Percentiles rank a stretch among this genome's conserved stretches.
phyloP scores from a whole-genome alignment of 2,888 invertebrate species.

The Chelonus formosanus region DNA sequence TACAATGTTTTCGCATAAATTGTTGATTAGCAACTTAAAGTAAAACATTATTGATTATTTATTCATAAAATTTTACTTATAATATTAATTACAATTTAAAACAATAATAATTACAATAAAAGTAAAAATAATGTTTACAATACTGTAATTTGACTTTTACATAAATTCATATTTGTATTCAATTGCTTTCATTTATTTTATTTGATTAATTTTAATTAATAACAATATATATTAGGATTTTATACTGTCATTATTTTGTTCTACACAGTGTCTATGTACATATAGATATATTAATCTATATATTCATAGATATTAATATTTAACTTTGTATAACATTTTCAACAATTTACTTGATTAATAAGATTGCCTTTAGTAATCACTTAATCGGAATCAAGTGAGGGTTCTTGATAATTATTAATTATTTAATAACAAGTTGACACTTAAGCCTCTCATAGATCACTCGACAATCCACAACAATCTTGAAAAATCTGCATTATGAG shows the following conservation, averaged over 20 bases:
- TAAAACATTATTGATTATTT: constrained; percentile 42
- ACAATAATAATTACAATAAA: constrained; percentile 41
- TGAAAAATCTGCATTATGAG: constrained; percentile 24
- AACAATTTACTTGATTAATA: constrained; percentile 38
- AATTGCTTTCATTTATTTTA: constrained; percentile 37
- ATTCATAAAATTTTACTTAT: constrained; percentile 35
- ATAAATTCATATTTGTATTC: constrained; percentile 34
- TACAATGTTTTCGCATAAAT: constrained; percentile 27
- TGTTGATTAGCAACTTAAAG: constrained; percentile 48
- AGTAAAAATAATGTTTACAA: constrained; percentile 49
- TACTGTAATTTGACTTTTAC: constrained; percentile 48
- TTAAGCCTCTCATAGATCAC: constrained; percentile 19
- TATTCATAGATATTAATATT: constrained; percentile 36
- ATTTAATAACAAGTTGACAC: constrained; percentile 3
- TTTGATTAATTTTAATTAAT: constrained; percentile 35
- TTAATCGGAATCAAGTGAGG: constrained; percentile 32
- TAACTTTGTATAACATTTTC: constrained; percentile 36
- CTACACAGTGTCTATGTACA: constrained; percentile 40
- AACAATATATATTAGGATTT: constrained; percentile 39
- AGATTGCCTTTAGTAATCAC: constrained; percentile 24
- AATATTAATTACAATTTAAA: constrained; percentile 38
- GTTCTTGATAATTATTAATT: not conserved
- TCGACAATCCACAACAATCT: constrained; percentile 13
- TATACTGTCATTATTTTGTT: constrained; percentile 31
- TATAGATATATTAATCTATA: constrained; percentile 42